These are phyloP conservation scores for Cryptophagus acutangulus DNA, from an alignment of 2,888 invertebrate genomes.

Conservation along the genomic window DNA sequence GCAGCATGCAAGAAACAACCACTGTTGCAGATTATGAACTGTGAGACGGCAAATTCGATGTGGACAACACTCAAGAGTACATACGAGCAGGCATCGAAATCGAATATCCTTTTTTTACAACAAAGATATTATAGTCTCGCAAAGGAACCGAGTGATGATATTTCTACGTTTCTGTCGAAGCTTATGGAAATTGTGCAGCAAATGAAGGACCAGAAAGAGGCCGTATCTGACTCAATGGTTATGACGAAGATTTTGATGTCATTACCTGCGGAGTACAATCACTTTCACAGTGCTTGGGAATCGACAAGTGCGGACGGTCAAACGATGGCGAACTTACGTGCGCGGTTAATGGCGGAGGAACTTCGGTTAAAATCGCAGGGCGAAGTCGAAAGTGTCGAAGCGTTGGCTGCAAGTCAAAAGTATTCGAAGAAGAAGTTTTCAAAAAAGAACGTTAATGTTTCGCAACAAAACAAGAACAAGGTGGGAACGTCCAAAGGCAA, in stretches of 20 bases:
- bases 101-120: constrained; percentile 36
- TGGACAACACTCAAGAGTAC: constrained; percentile 32
- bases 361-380: constrained; percentile 16
- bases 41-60: constrained; percentile 30
- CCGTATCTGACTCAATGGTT: constrained; percentile 29
- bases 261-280: constrained; percentile 34
- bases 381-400: constrained; percentile 10
- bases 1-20: constrained; percentile 23
- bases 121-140: constrained; percentile 35
- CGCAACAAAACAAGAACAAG: neutral
- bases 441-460: constrained; percentile 6
- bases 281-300: constrained; percentile 37
- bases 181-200: constrained; percentile 7
- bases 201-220: constrained; percentile 29
- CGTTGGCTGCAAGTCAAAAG: constrained; percentile 7
- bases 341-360: constrained; percentile 25
- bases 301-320: constrained; percentile 21
- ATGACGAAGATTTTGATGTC: constrained; percentile 36
- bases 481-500: too few species aligned
- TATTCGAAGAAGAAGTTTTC: constrained; percentile 19
- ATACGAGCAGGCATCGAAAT: constrained; percentile 37
- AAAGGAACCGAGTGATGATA: constrained; percentile 24
- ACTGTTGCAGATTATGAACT: constrained; percentile 27
- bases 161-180: constrained; percentile 31
- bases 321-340: constrained; percentile 14